Conservation (phyloP, 2,113 vertebrate species). For the Pogona vitticeps region DNA sequence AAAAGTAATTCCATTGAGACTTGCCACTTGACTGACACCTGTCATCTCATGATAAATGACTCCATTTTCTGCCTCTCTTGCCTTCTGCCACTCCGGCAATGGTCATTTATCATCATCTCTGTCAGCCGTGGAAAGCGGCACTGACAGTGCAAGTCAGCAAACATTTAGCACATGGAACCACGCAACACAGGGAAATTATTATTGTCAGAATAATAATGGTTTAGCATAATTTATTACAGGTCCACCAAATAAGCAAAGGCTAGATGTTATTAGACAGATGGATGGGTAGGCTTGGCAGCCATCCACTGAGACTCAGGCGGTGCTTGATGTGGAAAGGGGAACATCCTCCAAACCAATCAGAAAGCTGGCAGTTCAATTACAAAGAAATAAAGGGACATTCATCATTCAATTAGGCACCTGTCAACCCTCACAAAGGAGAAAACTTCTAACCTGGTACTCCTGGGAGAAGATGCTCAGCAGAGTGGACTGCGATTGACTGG, state of each 20-base stretch:
- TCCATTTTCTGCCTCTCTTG: conserved; percentile 99
- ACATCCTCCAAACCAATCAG: conserved; percentile 99
- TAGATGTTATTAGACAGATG: conserved; percentile 99
- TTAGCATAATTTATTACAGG: conserved; percentile 99
- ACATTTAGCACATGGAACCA: conserved; percentile 99
- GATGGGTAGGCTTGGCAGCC: conserved; percentile 99
- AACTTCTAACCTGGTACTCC: conserved; percentile 99
- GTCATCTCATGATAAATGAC: conserved; percentile 99
- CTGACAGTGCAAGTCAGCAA: conserved; percentile 99
- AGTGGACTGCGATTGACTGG: conserved; percentile 99
- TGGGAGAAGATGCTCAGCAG: conserved; percentile 99
- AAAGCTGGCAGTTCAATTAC: conserved; percentile 99
- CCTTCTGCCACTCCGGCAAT: conserved; percentile 97
- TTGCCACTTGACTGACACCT: conserved; percentile 98
- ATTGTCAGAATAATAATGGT: conserved; percentile 99
- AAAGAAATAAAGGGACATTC: conserved; percentile 99
- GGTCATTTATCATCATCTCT: conserved; percentile 99
- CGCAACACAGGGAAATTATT: conserved; percentile 99
- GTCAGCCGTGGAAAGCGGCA: conserved; percentile 97
- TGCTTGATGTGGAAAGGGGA: conserved; percentile 89
- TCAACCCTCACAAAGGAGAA: conserved; percentile 99
- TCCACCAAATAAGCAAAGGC: conserved; percentile 99
- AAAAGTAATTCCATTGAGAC: conserved; percentile 95
- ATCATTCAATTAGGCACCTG: conserved; percentile 99
- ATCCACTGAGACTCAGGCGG: conserved; percentile 95